A percentile compares a stretch with the other conserved stretches of the same genome.
Conservation (phyloP, 2,888 invertebrate genomes). For the Yponomeuta malinellus region DNA sequence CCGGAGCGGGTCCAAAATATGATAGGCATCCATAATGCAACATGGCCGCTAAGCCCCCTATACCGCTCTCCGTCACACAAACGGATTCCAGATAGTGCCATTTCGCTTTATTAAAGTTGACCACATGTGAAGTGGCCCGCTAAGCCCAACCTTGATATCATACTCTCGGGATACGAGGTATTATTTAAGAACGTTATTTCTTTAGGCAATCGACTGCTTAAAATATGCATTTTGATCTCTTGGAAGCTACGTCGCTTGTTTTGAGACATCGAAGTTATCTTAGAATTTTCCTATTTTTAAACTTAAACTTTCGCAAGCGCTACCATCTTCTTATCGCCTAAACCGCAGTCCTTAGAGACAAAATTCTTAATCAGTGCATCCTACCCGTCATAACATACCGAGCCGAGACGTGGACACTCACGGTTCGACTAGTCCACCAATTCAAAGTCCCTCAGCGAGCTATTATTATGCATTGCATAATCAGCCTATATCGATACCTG, state of each 20-base stretch:
- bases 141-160: conserved; percentile 76
- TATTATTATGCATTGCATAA: too few species aligned
- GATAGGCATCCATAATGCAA: conserved; percentile 76
- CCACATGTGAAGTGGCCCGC: conserved; percentile 76
- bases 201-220: background rate
- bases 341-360: too few species aligned
- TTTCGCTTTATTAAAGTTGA: conserved; percentile 73
- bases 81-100: conserved; percentile 40
- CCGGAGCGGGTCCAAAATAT: conserved; percentile 74
- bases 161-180: conserved; percentile 43
- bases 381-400: too few species aligned
- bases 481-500: too few species aligned
- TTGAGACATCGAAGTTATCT: background rate
- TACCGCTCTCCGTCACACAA: conserved; percentile 50
- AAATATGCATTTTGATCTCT: background rate
- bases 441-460: too few species aligned
- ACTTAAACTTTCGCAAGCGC: too few species aligned
- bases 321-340: too few species aligned
- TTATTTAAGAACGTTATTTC: conserved; percentile 5
- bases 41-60: conserved; percentile 73
- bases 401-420: too few species aligned
- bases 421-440: too few species aligned
- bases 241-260: background rate
- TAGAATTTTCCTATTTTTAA: background rate
- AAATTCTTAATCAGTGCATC: too few species aligned